Evolutionary conservation across 2,888 invertebrate species (phyloP).

Genomic region (Esperia sulphurella): DNA sequence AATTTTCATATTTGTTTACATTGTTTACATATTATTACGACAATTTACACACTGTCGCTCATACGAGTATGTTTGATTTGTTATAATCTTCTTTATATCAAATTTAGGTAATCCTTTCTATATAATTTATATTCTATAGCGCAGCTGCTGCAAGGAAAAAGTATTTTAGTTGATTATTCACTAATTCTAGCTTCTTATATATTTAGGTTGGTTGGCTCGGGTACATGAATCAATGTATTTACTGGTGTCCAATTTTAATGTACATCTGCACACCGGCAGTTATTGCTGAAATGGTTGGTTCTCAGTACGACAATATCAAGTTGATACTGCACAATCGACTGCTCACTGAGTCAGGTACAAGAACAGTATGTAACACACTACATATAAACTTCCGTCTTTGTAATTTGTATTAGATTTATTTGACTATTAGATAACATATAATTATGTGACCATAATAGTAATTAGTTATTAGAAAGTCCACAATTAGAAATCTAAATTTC

Average conservation of each 20-base stretch:
- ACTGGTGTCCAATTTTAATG: not conserved
- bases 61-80: too few relatives aligned
- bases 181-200: not conserved
- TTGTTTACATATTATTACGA: too few relatives aligned
- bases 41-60: too few relatives aligned
- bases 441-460: too few relatives aligned
- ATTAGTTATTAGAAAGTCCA: too few relatives aligned
- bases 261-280: slow-evolving; percentile 9
- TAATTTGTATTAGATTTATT: too few relatives aligned
- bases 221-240: not conserved
- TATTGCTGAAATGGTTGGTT: slow-evolving; percentile 7
- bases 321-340: slow-evolving; percentile 9
- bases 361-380: not conserved
- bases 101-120: not conserved
- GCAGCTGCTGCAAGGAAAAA: not conserved
- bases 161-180: not conserved
- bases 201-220: not conserved
- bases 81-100: not conserved
- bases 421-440: too few relatives aligned
- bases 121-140: not conserved
- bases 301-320: slow-evolving; percentile 6
- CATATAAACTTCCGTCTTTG: not conserved
- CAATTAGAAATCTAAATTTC: too few relatives aligned
- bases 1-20: not conserved
- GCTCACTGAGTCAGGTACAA: slow-evolving; percentile 5